These are phyloP conservation scores for Dione vanillae DNA, from an alignment of 2,888 invertebrate species.

Conservation along the genomic window DNA sequence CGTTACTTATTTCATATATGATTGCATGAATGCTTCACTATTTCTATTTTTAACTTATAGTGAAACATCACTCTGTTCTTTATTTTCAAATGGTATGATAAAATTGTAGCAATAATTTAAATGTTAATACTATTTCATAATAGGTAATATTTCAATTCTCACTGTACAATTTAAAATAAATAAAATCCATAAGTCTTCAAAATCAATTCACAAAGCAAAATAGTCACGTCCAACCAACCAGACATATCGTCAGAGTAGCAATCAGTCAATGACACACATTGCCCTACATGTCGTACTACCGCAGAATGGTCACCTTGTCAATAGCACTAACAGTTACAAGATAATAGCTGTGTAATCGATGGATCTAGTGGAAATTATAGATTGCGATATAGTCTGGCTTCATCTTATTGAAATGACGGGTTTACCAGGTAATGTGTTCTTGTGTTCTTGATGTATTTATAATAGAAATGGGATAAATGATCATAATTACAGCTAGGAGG, in stretches of 20 bases:
- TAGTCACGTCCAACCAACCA: neutral
- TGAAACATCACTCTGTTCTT: too few relatives aligned
- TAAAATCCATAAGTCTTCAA: neutral
- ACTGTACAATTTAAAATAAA: neutral
- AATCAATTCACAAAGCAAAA: slow-evolving; percentile 21
- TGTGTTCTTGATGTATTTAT: neutral
- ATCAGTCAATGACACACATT: slow-evolving; percentile 25
- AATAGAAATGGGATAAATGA: neutral
- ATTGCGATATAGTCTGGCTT: neutral
- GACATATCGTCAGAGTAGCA: slow-evolving; percentile 13
- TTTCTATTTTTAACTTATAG: too few relatives aligned
- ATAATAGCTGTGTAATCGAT: slow-evolving; percentile 22
- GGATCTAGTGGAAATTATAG: slow-evolving; percentile 14
- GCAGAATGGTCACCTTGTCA: slow-evolving; percentile 23
- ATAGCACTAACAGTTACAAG: slow-evolving; percentile 25
- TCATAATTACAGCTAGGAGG: neutral
- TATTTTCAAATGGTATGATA: too few relatives aligned
- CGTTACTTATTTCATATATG: too few relatives aligned
- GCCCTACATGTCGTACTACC: slow-evolving; percentile 9
- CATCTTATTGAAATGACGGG: slow-evolving; percentile 5
- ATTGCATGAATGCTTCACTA: too few relatives aligned
- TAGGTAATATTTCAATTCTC: too few relatives aligned
- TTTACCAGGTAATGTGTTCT: neutral
- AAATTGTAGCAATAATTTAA: too few relatives aligned
- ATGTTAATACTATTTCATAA: too few relatives aligned